These are phyloP conservation scores for Poeciliopsis turrubarensis DNA, from an alignment of 2,113 vertebrate species.

Conservation along the genomic window DNA sequence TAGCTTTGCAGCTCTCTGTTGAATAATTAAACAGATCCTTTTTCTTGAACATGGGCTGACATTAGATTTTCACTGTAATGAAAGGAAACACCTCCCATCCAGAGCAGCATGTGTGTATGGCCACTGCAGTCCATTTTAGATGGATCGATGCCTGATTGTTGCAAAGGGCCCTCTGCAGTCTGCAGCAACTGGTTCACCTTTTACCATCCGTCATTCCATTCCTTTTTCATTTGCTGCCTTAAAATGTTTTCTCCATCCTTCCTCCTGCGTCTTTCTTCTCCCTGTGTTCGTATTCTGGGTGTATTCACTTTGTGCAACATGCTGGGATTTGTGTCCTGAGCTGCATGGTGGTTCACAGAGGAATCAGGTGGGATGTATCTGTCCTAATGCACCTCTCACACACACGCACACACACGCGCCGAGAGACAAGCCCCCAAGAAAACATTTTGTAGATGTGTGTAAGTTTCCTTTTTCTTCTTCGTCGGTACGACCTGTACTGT, in stretches of 20 bases:
- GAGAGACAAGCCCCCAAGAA: conserved; percentile 21
- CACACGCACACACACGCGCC: conserved; percentile 33
- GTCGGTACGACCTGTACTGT: no score
- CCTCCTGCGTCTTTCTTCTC: background rate
- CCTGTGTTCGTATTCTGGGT: background rate
- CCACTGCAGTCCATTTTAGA: conserved; percentile 24
- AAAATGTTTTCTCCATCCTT: background rate
- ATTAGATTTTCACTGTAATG: conserved; percentile 28
- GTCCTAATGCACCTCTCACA: conserved; percentile 26
- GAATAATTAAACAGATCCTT: conserved; percentile 40
- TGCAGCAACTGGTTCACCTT: conserved; percentile 50
- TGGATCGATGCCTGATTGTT: conserved; percentile 46
- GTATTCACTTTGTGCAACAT: conserved; percentile 10
- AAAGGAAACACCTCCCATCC: conserved; percentile 9
- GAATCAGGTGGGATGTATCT: conserved; percentile 38
- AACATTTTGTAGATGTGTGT: no score
- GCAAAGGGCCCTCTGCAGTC: conserved; percentile 32
- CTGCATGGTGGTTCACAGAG: conserved; percentile 35
- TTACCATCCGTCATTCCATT: conserved; percentile 13
- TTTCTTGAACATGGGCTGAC: conserved; percentile 15
- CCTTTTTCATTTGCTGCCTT: background rate
- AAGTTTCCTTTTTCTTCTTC: no score
- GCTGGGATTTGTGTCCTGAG: conserved; percentile 11
- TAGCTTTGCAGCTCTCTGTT: conserved; percentile 27
- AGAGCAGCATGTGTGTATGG: conserved; percentile 1